Conservation (phyloP, 2,113 vertebrate genomes). For the Piaya cayana region DNA sequence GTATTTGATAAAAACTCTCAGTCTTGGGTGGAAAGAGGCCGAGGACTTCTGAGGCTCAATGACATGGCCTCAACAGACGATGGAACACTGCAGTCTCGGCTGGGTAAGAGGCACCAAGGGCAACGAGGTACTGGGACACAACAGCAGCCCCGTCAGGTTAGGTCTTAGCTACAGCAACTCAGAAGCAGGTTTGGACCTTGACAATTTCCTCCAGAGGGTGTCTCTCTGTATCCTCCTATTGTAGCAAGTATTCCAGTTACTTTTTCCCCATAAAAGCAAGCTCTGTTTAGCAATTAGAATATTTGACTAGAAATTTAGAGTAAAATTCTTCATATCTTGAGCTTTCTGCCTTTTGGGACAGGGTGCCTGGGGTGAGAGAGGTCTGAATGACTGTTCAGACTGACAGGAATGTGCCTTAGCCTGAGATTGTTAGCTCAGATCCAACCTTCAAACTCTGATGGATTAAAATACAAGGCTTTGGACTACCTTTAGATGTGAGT, state of each 20-base stretch:
- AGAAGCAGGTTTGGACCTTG: not conserved
- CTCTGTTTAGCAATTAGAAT: not conserved
- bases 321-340: not conserved
- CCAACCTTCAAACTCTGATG: not conserved
- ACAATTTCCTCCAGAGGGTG: not conserved
- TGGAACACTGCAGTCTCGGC: conserved; percentile 91
- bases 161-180: not conserved
- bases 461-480: not conserved
- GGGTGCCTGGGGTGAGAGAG: not conserved
- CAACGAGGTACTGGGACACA: not conserved
- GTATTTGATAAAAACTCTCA: conserved; percentile 97
- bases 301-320: not conserved
- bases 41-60: conserved; percentile 94
- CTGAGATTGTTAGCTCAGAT: not conserved
- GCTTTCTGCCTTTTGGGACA: not conserved
- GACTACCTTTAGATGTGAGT: not conserved
- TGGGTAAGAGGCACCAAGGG: conserved; percentile 80
- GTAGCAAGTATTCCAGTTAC: not conserved
- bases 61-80: conserved; percentile 97
- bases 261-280: not conserved
- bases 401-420: not conserved
- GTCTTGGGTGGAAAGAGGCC: conserved; percentile 97
- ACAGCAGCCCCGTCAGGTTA: not conserved
- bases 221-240: not conserved
- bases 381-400: rapidly evolving